Percentiles rank a stretch among this genome's conserved stretches.
Evolutionary conservation across 1,140 invertebrate species (phyloP).

Genomic region (Pseudomyrmex flavicornis): DNA sequence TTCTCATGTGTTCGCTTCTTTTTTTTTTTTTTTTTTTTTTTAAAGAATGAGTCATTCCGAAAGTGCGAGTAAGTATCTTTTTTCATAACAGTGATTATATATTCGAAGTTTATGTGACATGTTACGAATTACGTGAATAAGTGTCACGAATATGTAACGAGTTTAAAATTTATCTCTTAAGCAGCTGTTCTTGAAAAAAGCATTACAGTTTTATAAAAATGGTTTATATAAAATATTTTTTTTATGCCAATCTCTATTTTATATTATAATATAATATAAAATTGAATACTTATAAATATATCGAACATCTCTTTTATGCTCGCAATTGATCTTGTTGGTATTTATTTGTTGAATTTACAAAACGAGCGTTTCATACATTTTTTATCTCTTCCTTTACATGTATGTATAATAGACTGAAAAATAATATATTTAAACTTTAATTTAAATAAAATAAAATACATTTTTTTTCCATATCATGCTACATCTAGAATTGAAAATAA

Average conservation of each 20-base stretch:
- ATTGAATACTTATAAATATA: neutral
- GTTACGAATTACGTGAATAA: conserved; percentile 5
- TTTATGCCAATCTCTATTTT: neutral
- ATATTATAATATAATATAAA: neutral
- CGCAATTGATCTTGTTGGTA: too few species aligned
- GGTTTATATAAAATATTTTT: neutral
- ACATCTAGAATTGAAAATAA: neutral
- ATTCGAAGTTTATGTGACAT: neutral
- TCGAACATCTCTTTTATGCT: neutral
- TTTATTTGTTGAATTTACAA: too few species aligned
- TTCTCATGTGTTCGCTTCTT: neutral
- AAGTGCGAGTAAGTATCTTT: conserved; percentile 1
- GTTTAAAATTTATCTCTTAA: conserved; percentile 10
- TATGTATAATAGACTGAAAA: too few species aligned
- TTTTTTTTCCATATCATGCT: neutral
- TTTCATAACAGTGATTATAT: neutral
- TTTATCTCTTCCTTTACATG: too few species aligned
- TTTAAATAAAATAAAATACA: too few species aligned
- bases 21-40: neutral
- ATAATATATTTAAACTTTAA: too few species aligned
- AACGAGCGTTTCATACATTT: too few species aligned
- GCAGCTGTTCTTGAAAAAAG: neutral
- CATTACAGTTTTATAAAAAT: neutral
- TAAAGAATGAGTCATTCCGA: conserved; percentile 24
- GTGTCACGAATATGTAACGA: neutral